phyloP scores from a whole-genome alignment of 2,113 vertebrate genomes.

The Oxyruncus cristatus region DNA sequence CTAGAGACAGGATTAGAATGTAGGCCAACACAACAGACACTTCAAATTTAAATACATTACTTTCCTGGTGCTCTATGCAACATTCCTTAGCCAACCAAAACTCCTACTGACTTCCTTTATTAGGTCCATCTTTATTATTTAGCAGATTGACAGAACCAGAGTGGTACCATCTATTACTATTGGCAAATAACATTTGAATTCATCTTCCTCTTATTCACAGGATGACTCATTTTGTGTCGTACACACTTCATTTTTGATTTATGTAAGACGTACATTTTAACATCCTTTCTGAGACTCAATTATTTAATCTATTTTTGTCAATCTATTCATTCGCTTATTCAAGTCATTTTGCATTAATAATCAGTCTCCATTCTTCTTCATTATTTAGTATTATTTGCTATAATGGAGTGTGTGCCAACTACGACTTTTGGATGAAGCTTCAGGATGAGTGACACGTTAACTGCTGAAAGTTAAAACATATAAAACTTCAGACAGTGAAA shows the following conservation, averaged over 20 bases:
- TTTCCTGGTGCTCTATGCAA: not conserved
- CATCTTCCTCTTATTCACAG: constrained; percentile 61
- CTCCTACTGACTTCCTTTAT: constrained; percentile 49
- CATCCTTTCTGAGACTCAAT: constrained; percentile 69
- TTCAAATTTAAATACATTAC: constrained; percentile 2
- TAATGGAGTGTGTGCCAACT: constrained; percentile 64
- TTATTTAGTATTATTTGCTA: constrained; percentile 70
- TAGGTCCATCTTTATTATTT: constrained; percentile 38
- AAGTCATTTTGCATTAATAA: constrained; percentile 71
- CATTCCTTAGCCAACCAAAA: constrained; percentile 26
- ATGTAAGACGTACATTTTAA: constrained; percentile 61
- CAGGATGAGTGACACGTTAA: constrained; percentile 56
- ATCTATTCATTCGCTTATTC: constrained; percentile 58
- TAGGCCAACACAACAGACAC: not conserved
- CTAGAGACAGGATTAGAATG: not conserved
- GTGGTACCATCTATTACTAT: constrained; percentile 51
- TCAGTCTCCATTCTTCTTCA: constrained; percentile 62
- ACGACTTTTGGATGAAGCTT: constrained; percentile 52
- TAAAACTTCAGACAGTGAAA: constrained; percentile 46
- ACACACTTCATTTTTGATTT: constrained; percentile 74
- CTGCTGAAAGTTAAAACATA: constrained; percentile 59
- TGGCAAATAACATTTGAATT: constrained; percentile 60
- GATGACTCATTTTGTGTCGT: constrained; percentile 69
- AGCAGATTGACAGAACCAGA: constrained; percentile 40
- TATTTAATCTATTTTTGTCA: constrained; percentile 75